Evolutionary conservation across 2,888 invertebrate species (phyloP), one percentile per base, ranked within the genome.

Genomic region (Seira sanloemensis): DNA sequence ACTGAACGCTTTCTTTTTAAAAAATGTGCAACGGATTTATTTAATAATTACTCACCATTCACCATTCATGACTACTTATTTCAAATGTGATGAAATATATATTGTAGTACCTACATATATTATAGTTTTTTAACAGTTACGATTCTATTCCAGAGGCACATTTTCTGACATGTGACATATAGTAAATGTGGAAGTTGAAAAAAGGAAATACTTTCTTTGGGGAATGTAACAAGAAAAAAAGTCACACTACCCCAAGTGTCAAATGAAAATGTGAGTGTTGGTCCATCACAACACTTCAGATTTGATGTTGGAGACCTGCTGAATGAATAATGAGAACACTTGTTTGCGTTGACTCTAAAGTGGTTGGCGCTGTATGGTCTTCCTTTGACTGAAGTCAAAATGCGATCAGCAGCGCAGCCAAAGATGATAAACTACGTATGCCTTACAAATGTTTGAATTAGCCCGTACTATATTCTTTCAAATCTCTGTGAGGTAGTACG

Each of bases 271-370:
- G n/a, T 12, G 58, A 58, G n/a, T n/a, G n/a, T n/a, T n/a, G n/a
- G n/a, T 58, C 58, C 12, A 12, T 7, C 12, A 37, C 5, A 7
- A 58, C 7, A 58, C n/a, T n/a, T 58, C 16, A 58, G 37, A 37
- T 37, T 37, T 58, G 2, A 18, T n/a, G n/a, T 18, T 58, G n/a
- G 58, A 58, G n/a, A 58, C 58, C 58, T 58, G 58, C n/a, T 18
- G 58, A 58, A 58, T 58, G n/a, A 4, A 58, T 58, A 58, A 58
- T 58, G 58, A 58, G 58, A 58, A 58, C 58, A 58, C 58, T 58
- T 58, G 58, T 18, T 58, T 58, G 5, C n/a, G 18, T 58, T 58
- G n/a, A 58, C 7, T 16, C 16, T 58, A n/a, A 58, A 58, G 37
- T 37, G 12, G 37, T 37, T 37, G 37, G 37, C 5, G 4, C 12